Evolutionary conservation across 2,797 vertebrate species (phyloP), one percentile per base, ranked within the genome.

Genomic region (Artibeus lituratus): DNA sequence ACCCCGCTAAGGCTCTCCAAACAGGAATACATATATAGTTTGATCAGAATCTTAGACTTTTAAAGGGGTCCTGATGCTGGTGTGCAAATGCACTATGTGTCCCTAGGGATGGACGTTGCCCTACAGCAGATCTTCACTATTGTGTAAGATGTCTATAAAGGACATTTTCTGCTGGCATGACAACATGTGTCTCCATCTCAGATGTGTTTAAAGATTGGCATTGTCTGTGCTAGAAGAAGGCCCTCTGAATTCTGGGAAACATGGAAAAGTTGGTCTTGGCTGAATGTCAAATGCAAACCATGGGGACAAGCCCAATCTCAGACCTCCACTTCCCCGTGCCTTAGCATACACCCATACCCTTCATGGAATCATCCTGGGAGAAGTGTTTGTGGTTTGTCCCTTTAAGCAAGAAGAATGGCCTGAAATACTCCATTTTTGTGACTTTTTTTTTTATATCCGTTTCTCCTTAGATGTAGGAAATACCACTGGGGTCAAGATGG

Each of bases 381-480:
- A 72, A 11, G 5, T 57, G 11, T 10, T 78, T 59, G 24, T 9
- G 3, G 19, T 49, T 77, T 57, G 49, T 81, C 11, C 49, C 53
- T 89, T 89, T 89, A 35, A 97, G 42, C 24, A 70, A 67, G 57
- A 92, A 24, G 5, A 91, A 86, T 14, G 59, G 19, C 22, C 22
- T 73, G 53, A 62, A 65, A 85, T 55, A n/a, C 3, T 47, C 10
- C 32, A 74, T n/a, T 35, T 26, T 70, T 88, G 32, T 10, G 32
- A 7, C 26, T 37, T 85, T n/a, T n/a, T n/a, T n/a, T 92, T 83
- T 16, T 74, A n/a, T 81, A 57, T 9, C 18, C 18, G 0, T 42
- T 92, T 88, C 53, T 83, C 21, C n/a, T 89, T 84, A 57, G 51
- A 44, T 35, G 0, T 47, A 62, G 16, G 24, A 16, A 83, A 39